Evolutionary conservation across 2,113 vertebrate genomes (phyloP), one percentile per base, ranked within the genome.

Genomic region (Gasterosteus aculeatus): DNA sequence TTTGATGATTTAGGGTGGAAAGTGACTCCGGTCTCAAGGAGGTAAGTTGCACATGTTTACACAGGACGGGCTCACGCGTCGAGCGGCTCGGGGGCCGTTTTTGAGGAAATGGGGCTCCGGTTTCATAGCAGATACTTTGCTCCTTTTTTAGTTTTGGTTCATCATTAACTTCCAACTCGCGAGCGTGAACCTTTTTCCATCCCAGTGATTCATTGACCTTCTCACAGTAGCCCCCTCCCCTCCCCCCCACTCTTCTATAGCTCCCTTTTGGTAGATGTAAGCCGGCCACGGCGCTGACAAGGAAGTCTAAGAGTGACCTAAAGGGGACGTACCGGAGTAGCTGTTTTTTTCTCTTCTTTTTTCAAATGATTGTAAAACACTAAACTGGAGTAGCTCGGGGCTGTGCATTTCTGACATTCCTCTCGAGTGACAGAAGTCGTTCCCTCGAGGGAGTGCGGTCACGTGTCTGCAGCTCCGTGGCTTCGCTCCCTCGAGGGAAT

Each of bases 181-280:
- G 81, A 85, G 56, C 2, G 26, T 80, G 80, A 89, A 63, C 41
- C 39, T 81, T 90, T 90, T 91, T 89, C 84, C 85, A 84, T 74
- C 44, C 31, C 64, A 65, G 79, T 91, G 91, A 93, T 91, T 93
- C 84, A 90, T 88, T 92, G 85, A 92, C 91, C 80, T 60, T 79
- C 54, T 72, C 72, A 49, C 62, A 71, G 74, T 81, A 83, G 85
- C 8, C 83, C 79, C 75, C 78, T 74, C 78, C 74, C 72, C 78
- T 85, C 69, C 77, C 35, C 71, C 77, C 2, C 62, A 44, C 68
- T 49, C 12, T 7, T 39, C 66, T 53, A 18, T 35, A n/a, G 72
- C 66, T 81, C 53, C 49, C 44, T 58, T 18, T 12, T 75, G 31
- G 61, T 47, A 58, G 78, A 71, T 33, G 51, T 56, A 38, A 86